Evolutionary conservation across 2,113 vertebrate genomes (phyloP).

Genomic region (Campylomormyrus tamandua): DNA sequence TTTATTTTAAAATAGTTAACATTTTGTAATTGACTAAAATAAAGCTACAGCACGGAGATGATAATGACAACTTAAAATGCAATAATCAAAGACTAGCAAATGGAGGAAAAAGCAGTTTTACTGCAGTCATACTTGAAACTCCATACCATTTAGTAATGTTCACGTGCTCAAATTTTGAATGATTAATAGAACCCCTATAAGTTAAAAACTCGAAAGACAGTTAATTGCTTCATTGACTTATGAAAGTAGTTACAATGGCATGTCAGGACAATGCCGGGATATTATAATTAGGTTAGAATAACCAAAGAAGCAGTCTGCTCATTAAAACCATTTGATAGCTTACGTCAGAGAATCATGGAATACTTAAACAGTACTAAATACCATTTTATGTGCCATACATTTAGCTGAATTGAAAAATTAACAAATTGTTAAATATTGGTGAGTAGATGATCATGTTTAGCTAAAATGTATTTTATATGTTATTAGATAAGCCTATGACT

Average conservation of each 20-base stretch:
- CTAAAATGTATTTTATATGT: background rate
- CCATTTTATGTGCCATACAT: background rate
- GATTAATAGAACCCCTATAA: background rate
- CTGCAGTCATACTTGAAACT: background rate
- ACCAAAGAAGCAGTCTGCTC: background rate
- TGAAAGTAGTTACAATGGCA: background rate
- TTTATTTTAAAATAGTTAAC: background rate
- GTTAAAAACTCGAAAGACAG: background rate
- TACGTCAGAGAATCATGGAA: background rate
- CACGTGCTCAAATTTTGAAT: background rate
- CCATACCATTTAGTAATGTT: background rate
- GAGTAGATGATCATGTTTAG: background rate
- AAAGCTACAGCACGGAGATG: background rate
- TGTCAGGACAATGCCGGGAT: background rate
- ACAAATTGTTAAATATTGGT: background rate
- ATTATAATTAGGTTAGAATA: background rate
- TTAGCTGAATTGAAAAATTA: background rate
- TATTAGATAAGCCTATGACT: background rate
- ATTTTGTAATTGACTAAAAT: background rate
- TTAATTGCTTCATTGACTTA: background rate
- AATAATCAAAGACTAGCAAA: slow-evolving; percentile 7
- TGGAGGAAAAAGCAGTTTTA: background rate
- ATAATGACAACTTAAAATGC: background rate
- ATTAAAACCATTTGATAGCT: background rate
- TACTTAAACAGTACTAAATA: background rate